Evolutionary conservation across 2,113 vertebrate genomes (phyloP).

Genomic region (Grammomys surdaster): DNA sequence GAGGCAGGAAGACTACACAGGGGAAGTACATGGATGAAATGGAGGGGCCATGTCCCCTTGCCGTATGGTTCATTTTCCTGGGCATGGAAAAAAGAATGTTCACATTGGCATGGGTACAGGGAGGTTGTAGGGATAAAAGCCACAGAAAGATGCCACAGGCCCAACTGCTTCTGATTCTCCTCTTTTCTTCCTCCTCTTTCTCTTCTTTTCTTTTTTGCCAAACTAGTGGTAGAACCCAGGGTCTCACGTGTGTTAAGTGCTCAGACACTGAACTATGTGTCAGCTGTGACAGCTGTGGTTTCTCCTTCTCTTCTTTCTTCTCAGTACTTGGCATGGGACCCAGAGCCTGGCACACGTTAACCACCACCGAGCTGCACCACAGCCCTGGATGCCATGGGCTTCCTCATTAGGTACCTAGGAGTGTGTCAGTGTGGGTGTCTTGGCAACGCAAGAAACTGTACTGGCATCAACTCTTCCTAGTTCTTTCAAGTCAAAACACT

Average conservation of each 20-base stretch:
- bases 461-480: neutral
- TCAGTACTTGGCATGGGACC: neutral
- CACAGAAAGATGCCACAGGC: neutral
- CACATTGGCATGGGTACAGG: rapidly evolving
- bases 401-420: neutral
- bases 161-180: too few relatives aligned
- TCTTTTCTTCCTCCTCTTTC: rapidly evolving
- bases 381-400: neutral
- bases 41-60: neutral
- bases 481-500: neutral
- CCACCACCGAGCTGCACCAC: neutral
- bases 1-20: neutral
- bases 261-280: neutral
- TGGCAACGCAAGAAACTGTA: neutral
- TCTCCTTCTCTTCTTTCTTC: neutral
- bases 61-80: neutral
- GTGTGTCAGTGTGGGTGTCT: neutral
- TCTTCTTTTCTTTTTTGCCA: neutral
- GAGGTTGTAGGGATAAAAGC: neutral
- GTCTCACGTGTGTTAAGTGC: neutral
- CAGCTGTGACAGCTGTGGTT: too few relatives aligned
- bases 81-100: neutral
- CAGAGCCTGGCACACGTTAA: neutral
- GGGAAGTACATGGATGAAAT: neutral
- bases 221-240: neutral